These are phyloP conservation scores for Uloborus diversus DNA, from an alignment of 1,140 invertebrate species.

Conservation along the genomic window DNA sequence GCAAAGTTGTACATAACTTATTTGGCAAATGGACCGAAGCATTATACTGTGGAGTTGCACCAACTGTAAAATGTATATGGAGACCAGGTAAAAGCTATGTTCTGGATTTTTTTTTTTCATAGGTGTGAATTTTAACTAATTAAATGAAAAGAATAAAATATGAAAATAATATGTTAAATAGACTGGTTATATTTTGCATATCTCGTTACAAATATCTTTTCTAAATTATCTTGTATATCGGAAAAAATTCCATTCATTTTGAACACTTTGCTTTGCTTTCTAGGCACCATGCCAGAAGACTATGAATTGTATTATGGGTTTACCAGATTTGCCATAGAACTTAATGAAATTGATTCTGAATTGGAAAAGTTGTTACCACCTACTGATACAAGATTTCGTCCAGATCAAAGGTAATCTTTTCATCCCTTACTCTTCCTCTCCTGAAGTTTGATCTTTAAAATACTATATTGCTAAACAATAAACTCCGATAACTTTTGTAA, in stretches of 20 bases:
- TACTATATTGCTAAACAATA: background rate
- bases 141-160: too few relatives aligned
- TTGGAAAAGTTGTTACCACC: constrained; percentile 73
- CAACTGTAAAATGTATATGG: constrained; percentile 79
- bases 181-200: too few relatives aligned
- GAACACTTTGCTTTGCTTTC: constrained; percentile 54
- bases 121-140: too few relatives aligned
- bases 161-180: too few relatives aligned
- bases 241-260: too few relatives aligned
- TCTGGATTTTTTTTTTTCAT: too few relatives aligned
- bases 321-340: constrained; percentile 83
- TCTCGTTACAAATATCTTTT: too few relatives aligned
- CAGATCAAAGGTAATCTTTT: constrained; percentile 72
- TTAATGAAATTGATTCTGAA: constrained; percentile 80
- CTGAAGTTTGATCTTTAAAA: background rate
- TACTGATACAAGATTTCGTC: constrained; percentile 77
- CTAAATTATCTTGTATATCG: too few relatives aligned
- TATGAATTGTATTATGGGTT: constrained; percentile 85
- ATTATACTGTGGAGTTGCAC: constrained; percentile 78
- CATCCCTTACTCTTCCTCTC: too few relatives aligned
- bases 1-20: constrained; percentile 73
- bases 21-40: constrained; percentile 86
- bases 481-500: too few relatives aligned
- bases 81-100: constrained; percentile 76
- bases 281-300: constrained; percentile 81